These are phyloP conservation scores for Acanthoscelides obtectus DNA, from an alignment of 2,888 invertebrate species.

Conservation along the genomic window DNA sequence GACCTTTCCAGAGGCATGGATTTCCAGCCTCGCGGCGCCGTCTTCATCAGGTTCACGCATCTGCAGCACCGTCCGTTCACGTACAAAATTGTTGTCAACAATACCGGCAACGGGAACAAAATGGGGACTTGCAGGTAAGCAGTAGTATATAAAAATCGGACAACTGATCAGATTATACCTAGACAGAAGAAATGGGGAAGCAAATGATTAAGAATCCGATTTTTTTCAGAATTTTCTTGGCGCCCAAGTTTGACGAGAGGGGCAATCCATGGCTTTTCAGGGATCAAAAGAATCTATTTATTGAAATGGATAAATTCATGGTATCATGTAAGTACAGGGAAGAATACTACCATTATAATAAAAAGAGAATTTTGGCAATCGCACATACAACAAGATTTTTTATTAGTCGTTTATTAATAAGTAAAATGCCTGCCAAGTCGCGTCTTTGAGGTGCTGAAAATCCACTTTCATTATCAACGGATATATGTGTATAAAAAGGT, in stretches of 20 bases:
- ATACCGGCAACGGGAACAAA: conserved; percentile 43
- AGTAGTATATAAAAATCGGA: no score
- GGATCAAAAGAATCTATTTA: conserved; percentile 62
- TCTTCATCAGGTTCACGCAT: conserved; percentile 62
- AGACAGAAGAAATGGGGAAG: no score
- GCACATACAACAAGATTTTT: no score
- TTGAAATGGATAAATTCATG: conserved; percentile 71
- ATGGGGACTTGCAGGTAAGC: conserved; percentile 57
- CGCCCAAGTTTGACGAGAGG: conserved; percentile 63
- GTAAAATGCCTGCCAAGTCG: no score
- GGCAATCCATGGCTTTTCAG: conserved; percentile 58
- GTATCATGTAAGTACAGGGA: conserved; percentile 59
- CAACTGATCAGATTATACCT: no score
- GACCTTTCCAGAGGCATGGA: conserved; percentile 77
- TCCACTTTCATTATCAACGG: no score
- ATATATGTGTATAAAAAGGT: no score
- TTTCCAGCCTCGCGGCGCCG: conserved; percentile 71
- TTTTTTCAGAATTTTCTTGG: conserved; percentile 54
- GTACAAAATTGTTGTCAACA: conserved; percentile 51
- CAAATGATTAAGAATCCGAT: no score
- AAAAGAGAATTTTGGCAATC: no score
- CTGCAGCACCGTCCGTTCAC: conserved; percentile 69
- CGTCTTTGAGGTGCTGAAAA: no score
- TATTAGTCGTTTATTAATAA: no score
- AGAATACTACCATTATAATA: no score